phyloP scores from a whole-genome alignment of 2,797 vertebrate genomes.

The Pseudotriccus pelzelni region DNA sequence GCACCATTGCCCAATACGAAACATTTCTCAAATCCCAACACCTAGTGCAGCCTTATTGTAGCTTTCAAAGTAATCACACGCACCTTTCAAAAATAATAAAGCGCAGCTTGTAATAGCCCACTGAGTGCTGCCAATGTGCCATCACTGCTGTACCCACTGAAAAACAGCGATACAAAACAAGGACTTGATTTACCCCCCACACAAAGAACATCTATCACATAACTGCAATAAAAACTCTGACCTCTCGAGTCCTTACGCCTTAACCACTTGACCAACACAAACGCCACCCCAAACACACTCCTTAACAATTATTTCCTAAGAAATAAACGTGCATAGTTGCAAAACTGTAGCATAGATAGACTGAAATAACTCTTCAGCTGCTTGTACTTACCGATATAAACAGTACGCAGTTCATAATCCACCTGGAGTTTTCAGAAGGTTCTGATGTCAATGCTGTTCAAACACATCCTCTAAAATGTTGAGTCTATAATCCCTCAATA shows the following conservation, averaged over 20 bases:
- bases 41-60: neutral
- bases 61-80: neutral
- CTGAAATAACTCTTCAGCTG: constrained; percentile 37
- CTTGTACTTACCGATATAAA: constrained; percentile 45
- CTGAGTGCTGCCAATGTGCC: neutral
- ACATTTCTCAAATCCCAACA: neutral
- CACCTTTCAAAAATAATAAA: neutral
- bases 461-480: constrained; percentile 33
- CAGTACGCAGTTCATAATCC: constrained; percentile 49
- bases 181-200: neutral
- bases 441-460: constrained; percentile 52
- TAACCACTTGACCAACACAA: neutral
- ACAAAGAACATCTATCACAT: neutral
- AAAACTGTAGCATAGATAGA: neutral
- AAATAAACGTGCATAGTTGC: neutral
- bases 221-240: neutral
- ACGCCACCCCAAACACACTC: neutral
- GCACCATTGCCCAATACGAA: neutral
- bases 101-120: neutral
- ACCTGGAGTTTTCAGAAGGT: constrained; percentile 57
- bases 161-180: neutral
- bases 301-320: constrained; percentile 8
- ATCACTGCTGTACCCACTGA: neutral
- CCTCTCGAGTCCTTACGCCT: neutral
- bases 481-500: constrained; percentile 58